These are phyloP conservation scores for Dendropsophus ebraccatus DNA, from an alignment of 2,113 vertebrate species.

Conservation along the genomic window DNA sequence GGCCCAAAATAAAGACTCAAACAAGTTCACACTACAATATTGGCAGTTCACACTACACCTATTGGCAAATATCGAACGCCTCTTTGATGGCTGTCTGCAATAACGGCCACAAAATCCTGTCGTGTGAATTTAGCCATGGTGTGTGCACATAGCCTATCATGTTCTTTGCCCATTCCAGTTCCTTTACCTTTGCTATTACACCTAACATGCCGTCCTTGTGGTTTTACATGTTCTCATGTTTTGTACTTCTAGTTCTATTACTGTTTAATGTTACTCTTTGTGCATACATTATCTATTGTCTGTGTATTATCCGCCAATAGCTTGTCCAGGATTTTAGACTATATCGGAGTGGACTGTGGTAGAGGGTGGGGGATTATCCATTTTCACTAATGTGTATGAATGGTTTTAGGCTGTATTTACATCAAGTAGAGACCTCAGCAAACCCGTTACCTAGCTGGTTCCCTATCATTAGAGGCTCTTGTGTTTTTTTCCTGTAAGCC, in stretches of 20 bases:
- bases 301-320: not conserved
- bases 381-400: constrained; percentile 19
- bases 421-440: constrained; percentile 36
- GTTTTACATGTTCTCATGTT: not conserved
- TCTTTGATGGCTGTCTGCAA: too few species aligned
- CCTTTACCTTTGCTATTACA: too few species aligned
- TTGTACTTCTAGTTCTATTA: not conserved
- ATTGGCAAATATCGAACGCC: too few species aligned
- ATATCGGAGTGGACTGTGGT: not conserved
- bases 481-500: constrained; percentile 46
- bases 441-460: constrained; percentile 44
- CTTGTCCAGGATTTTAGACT: not conserved
- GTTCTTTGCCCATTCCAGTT: too few species aligned
- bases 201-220: not conserved
- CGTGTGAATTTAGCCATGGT: too few species aligned
- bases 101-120: too few species aligned
- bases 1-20: too few species aligned
- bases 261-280: not conserved
- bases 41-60: too few species aligned
- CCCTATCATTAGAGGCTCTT: constrained; percentile 51
- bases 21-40: too few species aligned
- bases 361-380: constrained; percentile 14
- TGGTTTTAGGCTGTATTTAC: constrained; percentile 41
- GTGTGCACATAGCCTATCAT: too few species aligned
- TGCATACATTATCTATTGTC: not conserved